These are phyloP conservation scores for Tachuris rubrigastra DNA, from an alignment of 2,113 vertebrate species.

Conservation along the genomic window DNA sequence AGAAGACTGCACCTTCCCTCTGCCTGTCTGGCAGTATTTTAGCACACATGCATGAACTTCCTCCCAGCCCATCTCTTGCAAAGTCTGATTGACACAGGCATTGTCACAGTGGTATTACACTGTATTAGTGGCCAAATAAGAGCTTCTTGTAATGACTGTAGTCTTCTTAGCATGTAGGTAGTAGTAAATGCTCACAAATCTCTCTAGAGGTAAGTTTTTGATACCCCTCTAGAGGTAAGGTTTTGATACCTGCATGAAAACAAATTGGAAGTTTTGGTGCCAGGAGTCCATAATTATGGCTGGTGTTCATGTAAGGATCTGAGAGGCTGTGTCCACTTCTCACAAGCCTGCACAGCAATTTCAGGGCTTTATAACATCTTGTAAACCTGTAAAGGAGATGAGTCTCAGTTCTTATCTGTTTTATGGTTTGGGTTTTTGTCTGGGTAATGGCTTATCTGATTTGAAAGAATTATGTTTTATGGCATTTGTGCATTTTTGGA, in stretches of 20 bases:
- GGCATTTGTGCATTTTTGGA: not conserved
- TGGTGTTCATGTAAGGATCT: not conserved
- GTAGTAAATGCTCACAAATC: not conserved
- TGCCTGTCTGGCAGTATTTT: not conserved
- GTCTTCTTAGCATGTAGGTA: not conserved
- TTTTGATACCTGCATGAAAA: not conserved
- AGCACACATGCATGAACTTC: rapidly evolving
- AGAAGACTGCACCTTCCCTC: not conserved
- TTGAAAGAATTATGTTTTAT: not conserved
- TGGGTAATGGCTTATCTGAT: not conserved
- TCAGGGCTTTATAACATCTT: not conserved
- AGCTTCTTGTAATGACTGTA: not conserved
- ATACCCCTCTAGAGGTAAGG: not conserved
- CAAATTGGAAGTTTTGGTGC: not conserved
- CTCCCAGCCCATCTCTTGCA: not conserved
- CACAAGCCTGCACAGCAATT: not conserved
- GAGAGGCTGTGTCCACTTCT: not conserved
- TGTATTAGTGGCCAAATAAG: not conserved
- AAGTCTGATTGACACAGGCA: not conserved
- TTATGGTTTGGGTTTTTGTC: not conserved
- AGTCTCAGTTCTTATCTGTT: not conserved
- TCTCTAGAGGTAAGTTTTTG: not conserved
- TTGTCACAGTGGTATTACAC: not conserved
- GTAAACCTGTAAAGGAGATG: not conserved
- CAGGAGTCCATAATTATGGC: not conserved